Evolutionary conservation across 2,888 invertebrate genomes (phyloP).

Genomic region (Blastobasis adustella): DNA sequence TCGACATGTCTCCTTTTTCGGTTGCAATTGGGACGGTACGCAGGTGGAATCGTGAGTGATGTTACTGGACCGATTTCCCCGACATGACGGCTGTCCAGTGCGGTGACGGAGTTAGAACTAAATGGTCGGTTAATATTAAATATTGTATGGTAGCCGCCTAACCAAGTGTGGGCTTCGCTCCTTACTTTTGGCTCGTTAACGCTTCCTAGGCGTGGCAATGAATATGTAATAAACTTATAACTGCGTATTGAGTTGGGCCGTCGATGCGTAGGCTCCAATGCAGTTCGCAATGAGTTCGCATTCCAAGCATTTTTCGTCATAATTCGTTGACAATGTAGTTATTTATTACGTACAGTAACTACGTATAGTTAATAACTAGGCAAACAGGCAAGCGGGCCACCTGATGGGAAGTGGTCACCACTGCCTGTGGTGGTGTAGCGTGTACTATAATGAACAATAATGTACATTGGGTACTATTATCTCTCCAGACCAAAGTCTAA

Average conservation of each 20-base stretch:
- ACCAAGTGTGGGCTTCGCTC: constrained; percentile 68
- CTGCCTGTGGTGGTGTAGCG: no score
- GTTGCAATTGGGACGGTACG: constrained; percentile 27
- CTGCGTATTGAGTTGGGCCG: constrained; percentile 31
- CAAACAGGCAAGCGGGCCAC: no score
- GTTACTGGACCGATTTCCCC: constrained; percentile 42
- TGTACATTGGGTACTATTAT: no score
- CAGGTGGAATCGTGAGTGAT: constrained; percentile 28
- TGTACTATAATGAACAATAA: no score
- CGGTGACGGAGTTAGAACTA: constrained; percentile 54
- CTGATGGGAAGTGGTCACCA: no score
- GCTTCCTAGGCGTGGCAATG: constrained; percentile 68
- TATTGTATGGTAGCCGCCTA: constrained; percentile 48
- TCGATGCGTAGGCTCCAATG: constrained; percentile 8
- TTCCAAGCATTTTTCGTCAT: no score
- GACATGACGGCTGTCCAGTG: constrained; percentile 37
- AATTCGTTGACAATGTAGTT: no score
- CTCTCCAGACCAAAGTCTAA: no score
- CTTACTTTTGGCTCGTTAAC: constrained; percentile 60
- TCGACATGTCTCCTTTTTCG: constrained; percentile 46
- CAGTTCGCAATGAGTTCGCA: background rate
- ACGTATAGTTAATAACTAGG: no score
- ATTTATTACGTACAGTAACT: no score
- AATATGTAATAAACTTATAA: constrained; percentile 47
- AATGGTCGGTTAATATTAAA: constrained; percentile 39